Conservation (phyloP, 2,113 vertebrate genomes). For the Scomber scombrus region DNA sequence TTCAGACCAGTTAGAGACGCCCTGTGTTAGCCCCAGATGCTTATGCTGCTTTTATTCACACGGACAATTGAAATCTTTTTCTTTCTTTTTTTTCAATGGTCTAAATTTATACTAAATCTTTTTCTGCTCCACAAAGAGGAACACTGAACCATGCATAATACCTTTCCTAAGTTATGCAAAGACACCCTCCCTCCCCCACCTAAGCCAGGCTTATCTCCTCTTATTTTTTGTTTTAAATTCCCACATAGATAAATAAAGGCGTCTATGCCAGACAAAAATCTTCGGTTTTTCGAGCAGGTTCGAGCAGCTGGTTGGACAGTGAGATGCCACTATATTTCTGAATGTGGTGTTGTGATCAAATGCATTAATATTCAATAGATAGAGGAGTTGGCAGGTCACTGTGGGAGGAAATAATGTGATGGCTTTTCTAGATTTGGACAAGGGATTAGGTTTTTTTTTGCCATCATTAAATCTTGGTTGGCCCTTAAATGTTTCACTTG, state of each 20-base stretch:
- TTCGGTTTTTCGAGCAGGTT: no score
- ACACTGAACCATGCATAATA: not conserved
- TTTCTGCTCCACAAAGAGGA: not conserved
- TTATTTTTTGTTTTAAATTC: not conserved
- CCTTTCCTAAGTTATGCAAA: not conserved
- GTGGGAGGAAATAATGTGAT: not conserved
- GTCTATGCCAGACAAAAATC: no score
- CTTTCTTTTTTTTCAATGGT: not conserved
- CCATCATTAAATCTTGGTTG: no score
- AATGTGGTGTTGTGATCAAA: not conserved
- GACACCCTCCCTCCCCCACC: not conserved
- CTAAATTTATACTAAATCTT: not conserved
- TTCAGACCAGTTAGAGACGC: slow-evolving; percentile 1
- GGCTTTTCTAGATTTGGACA: not conserved
- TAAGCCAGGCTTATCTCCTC: not conserved
- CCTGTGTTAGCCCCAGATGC: not conserved
- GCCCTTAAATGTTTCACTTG: no score
- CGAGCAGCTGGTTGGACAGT: not conserved
- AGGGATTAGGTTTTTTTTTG: not conserved
- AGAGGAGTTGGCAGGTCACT: not conserved
- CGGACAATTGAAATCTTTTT: not conserved
- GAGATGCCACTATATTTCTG: not conserved
- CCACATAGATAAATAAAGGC: not conserved
- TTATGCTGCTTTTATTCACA: not conserved
- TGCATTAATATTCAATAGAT: not conserved